A percentile compares a stretch with the other conserved stretches of the same genome.
Conservation (phyloP, 2,888 invertebrate genomes). For the Pachycephus smyrnensis region DNA sequence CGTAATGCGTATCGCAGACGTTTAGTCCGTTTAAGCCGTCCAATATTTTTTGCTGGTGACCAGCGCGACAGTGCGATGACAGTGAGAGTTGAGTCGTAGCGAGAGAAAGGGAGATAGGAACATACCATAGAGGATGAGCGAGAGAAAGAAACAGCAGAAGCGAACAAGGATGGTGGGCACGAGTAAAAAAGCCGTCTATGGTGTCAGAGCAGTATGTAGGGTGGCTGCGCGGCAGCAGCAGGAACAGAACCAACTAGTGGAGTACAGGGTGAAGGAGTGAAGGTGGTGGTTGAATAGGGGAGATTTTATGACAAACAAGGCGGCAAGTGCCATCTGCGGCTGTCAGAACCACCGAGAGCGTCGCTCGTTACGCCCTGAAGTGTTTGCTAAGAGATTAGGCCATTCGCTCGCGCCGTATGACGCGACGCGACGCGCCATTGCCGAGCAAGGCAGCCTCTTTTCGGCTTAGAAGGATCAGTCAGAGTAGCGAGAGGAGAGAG, state of each 20-base stretch:
- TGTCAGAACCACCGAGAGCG: slow-evolving; percentile 36
- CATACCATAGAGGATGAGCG: background rate
- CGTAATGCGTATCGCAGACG: background rate
- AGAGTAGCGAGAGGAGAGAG: background rate
- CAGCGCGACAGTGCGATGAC: no score
- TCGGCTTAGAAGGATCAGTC: slow-evolving; percentile 2
- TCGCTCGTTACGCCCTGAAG: slow-evolving; percentile 24
- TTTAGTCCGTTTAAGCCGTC: background rate
- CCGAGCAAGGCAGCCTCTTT: background rate
- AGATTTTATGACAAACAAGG: slow-evolving; percentile 47
- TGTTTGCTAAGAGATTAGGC: slow-evolving; percentile 35
- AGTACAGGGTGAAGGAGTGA: background rate
- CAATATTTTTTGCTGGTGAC: slow-evolving; percentile 3
- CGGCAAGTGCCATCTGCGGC: slow-evolving; percentile 55
- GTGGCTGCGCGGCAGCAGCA: no score
- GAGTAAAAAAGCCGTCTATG: no score
- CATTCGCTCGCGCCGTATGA: slow-evolving; percentile 22
- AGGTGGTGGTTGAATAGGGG: slow-evolving; percentile 11
- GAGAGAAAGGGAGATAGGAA: no score
- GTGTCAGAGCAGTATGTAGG: no score
- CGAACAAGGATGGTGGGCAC: background rate
- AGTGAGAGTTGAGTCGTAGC: no score
- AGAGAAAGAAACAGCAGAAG: background rate
- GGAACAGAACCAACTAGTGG: no score
- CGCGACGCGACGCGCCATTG: background rate